Percentiles rank a stretch among this genome's conserved stretches.
Conservation (phyloP, 2,797 vertebrate species). For the Podargus strigoides region DNA sequence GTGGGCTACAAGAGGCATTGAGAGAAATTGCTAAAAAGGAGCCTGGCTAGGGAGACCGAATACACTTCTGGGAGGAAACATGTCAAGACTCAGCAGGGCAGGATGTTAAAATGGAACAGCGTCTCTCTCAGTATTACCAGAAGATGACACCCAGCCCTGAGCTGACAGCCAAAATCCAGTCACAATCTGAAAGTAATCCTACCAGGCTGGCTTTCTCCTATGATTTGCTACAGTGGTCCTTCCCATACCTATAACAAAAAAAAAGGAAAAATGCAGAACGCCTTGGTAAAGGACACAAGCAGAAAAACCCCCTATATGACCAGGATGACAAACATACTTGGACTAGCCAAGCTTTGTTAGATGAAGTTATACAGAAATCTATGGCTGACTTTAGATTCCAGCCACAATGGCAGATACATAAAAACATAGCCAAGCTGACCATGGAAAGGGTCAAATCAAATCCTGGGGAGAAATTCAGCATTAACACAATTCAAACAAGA, state of each 20-base stretch:
- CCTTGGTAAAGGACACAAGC: not conserved
- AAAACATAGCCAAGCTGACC: not conserved
- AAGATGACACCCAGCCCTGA: not conserved
- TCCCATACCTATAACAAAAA: not conserved
- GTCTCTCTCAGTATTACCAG: not conserved
- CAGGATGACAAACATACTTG: not conserved
- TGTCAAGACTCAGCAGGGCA: not conserved
- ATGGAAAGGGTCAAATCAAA: not conserved
- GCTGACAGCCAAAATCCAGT: not conserved
- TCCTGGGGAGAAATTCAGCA: not conserved
- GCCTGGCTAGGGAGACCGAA: rapidly evolving
- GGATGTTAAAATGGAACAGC: not conserved
- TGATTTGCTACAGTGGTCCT: not conserved
- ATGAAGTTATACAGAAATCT: not conserved
- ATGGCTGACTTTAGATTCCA: not conserved
- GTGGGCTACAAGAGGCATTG: not conserved
- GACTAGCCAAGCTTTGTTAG: not conserved
- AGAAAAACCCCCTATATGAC: not conserved
- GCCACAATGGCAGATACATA: not conserved
- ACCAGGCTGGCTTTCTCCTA: not conserved
- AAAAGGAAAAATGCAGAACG: not conserved
- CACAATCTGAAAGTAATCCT: not conserved
- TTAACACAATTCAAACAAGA: not conserved
- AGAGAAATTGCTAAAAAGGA: not conserved
- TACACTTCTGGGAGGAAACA: not conserved